Conservation (phyloP, 1,140 invertebrate species). For the Zaprionus camerounensis region DNA sequence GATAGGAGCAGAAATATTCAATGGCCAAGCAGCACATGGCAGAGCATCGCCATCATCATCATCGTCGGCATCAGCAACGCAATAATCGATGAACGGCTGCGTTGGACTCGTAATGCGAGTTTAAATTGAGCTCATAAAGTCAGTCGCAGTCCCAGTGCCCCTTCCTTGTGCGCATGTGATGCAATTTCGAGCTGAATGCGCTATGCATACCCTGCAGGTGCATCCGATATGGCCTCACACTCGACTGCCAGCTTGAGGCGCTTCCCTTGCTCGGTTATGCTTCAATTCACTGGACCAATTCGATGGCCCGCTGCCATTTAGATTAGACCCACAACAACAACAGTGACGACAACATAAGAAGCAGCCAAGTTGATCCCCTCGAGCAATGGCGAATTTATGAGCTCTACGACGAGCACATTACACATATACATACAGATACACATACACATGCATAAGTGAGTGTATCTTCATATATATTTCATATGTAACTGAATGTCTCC, state of each 20-base stretch:
- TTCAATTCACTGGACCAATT: slow-evolving; percentile 12
- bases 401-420: not conserved
- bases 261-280: not conserved
- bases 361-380: not conserved
- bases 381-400: slow-evolving; percentile 35
- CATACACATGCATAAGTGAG: slow-evolving; percentile 14
- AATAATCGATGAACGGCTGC: slow-evolving; percentile 54
- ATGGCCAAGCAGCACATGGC: slow-evolving; percentile 7
- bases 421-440: not conserved
- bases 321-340: slow-evolving; percentile 15
- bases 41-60: not conserved
- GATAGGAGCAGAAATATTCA: not conserved
- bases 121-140: slow-evolving; percentile 42
- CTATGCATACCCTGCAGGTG: slow-evolving; percentile 15
- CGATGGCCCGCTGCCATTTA: slow-evolving; percentile 25
- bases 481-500: slow-evolving; percentile 18
- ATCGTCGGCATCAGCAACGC: slow-evolving; percentile 18
- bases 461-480: not conserved
- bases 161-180: slow-evolving; percentile 28
- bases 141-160: not conserved
- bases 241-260: not conserved
- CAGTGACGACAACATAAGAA: not conserved
- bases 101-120: slow-evolving; percentile 33
- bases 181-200: slow-evolving; percentile 35
- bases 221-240: slow-evolving; percentile 20